Percentiles rank a stretch among this genome's conserved stretches.
Evolutionary conservation across 2,797 vertebrate species (phyloP).

Genomic region (Parambassis ranga): DNA sequence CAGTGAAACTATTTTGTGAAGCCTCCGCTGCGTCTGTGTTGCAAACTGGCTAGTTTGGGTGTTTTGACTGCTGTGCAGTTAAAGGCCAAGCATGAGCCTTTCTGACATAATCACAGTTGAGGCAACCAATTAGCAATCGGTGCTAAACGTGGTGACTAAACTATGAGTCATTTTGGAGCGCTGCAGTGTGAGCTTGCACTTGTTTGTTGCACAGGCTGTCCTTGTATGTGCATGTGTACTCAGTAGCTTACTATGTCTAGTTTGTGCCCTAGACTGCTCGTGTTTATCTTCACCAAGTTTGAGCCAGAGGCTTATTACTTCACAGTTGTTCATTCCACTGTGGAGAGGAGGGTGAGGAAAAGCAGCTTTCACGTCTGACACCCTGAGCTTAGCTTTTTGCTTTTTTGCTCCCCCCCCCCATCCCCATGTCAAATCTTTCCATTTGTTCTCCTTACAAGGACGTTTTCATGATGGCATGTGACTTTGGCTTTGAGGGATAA

Average conservation of each 20-base stretch:
- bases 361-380: conserved; percentile 29
- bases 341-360: background rate
- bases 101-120: conserved; percentile 9
- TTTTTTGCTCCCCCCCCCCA: background rate
- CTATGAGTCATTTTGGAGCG: conserved; percentile 33
- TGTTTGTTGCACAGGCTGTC: background rate
- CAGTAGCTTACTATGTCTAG: background rate
- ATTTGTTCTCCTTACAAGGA: conserved; percentile 43
- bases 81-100: conserved; percentile 2
- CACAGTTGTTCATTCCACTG: background rate
- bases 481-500: conserved; percentile 16
- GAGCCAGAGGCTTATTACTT: conserved; percentile 16
- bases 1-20: background rate
- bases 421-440: conserved; percentile 10
- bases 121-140: conserved; percentile 12
- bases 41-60: background rate
- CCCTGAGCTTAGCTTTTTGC: background rate
- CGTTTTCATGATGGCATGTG: conserved; percentile 16
- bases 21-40: background rate
- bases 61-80: background rate
- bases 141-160: conserved; percentile 21
- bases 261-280: background rate
- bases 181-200: background rate
- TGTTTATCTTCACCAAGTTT: conserved; percentile 12
- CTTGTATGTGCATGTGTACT: background rate